phyloP scores from a whole-genome alignment of 2,888 invertebrate genomes.

The Drosophila merina region DNA sequence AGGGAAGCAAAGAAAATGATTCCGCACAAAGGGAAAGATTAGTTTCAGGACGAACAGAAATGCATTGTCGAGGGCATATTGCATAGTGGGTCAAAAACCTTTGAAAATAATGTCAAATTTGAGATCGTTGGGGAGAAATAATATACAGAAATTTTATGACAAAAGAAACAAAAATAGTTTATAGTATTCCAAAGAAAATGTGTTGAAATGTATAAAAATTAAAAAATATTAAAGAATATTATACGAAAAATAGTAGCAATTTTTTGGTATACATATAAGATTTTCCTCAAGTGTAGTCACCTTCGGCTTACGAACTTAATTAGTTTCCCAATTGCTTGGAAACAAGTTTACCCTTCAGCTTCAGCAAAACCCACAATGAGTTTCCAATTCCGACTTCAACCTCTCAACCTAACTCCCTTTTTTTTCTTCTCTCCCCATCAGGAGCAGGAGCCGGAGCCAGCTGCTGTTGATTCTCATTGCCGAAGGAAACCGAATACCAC shows the following conservation, averaged over 20 bases:
- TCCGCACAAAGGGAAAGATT: conserved; percentile 32
- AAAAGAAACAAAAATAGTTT: background rate
- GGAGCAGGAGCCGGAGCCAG: conserved; percentile 40
- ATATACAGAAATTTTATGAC: background rate
- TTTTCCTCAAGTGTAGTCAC: background rate
- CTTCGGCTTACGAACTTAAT: background rate
- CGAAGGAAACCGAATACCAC: conserved; percentile 29
- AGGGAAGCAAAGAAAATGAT: conserved; percentile 53
- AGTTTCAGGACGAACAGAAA: conserved; percentile 17
- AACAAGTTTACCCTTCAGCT: background rate
- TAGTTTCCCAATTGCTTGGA: conserved; percentile 5
- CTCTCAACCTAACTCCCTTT: conserved; percentile 33
- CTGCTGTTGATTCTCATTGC: conserved; percentile 45
- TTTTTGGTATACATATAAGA: background rate
- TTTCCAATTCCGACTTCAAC: conserved; percentile 15
- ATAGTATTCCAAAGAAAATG: background rate
- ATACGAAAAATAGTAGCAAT: no score
- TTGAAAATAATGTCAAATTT: no score
- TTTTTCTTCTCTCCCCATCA: conserved; percentile 21
- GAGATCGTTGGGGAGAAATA: background rate
- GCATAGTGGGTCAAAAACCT: conserved; percentile 24
- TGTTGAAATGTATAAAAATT: no score
- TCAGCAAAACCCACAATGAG: background rate
- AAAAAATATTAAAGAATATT: no score
- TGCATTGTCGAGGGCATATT: conserved; percentile 7